Evolutionary conservation across 2,797 vertebrate species (phyloP).

Genomic region (Catharus ustulatus): DNA sequence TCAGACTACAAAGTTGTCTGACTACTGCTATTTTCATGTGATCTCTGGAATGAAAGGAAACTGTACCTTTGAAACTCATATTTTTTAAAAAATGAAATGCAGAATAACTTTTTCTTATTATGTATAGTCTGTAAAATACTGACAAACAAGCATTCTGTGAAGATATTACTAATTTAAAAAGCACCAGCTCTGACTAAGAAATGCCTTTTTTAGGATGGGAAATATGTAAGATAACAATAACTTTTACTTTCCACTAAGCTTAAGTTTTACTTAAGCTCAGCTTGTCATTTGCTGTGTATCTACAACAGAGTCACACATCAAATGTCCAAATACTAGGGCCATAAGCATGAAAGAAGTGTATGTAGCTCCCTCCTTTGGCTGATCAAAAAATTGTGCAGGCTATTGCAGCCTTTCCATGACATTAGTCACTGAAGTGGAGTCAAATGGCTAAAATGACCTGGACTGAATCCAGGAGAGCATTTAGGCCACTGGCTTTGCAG

Average conservation of each 20-base stretch:
- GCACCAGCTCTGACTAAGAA: background rate
- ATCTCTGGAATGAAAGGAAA: constrained; percentile 31
- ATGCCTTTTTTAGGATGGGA: background rate
- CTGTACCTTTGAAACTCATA: background rate
- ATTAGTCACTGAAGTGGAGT: background rate
- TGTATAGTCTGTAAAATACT: background rate
- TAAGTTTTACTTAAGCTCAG: background rate
- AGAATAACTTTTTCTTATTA: background rate
- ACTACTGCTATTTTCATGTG: constrained; percentile 39
- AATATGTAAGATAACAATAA: background rate
- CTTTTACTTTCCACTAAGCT: background rate
- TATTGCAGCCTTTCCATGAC: background rate
- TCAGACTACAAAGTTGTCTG: constrained; percentile 21
- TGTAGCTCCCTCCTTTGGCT: background rate
- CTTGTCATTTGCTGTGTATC: background rate
- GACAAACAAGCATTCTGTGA: background rate
- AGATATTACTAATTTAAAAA: background rate
- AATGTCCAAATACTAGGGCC: background rate
- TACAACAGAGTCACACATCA: background rate
- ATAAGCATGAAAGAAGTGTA: background rate
- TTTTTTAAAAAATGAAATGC: background rate
- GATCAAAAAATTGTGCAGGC: background rate
- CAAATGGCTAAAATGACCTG: background rate
- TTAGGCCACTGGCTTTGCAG: background rate
- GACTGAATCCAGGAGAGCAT: background rate